phyloP scores from a whole-genome alignment of 1,140 invertebrate genomes.

The Pachyrhynchus sulphureomaculatus region DNA sequence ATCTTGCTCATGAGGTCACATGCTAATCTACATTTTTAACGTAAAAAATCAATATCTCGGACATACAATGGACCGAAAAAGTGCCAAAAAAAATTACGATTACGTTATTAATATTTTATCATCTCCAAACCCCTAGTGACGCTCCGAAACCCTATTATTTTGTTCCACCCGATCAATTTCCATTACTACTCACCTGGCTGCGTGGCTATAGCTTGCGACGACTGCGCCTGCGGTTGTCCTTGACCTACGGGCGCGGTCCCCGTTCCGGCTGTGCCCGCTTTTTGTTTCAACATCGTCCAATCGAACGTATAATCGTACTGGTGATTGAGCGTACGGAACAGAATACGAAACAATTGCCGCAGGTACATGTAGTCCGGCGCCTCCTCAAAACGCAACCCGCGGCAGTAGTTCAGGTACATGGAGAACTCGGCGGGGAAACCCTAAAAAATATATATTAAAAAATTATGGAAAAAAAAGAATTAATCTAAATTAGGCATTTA shows the following conservation, averaged over 20 bases:
- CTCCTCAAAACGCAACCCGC: constrained; percentile 87
- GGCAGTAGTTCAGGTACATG: constrained; percentile 93
- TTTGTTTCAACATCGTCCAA: constrained; percentile 99
- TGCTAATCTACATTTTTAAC: too few relatives aligned
- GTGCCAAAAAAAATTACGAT: too few relatives aligned
- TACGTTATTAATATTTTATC: too few relatives aligned
- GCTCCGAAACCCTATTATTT: too few relatives aligned
- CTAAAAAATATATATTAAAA: constrained; percentile 47
- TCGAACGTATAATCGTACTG: constrained; percentile 99
- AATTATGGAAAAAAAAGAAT: background rate
- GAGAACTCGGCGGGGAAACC: constrained; percentile 90
- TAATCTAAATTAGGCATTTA: too few relatives aligned
- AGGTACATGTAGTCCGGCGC: constrained; percentile 94
- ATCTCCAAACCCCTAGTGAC: too few relatives aligned
- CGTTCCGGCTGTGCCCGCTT: constrained; percentile 50
- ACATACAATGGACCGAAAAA: too few relatives aligned
- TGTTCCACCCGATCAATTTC: too few relatives aligned
- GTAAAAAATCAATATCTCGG: too few relatives aligned
- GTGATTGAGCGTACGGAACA: constrained; percentile 98
- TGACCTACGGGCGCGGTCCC: constrained; percentile 22
- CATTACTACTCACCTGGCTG: constrained; percentile 47
- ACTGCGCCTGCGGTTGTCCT: constrained; percentile 41
- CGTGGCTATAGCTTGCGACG: constrained; percentile 42
- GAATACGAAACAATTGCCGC: constrained; percentile 91
- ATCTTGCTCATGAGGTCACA: too few relatives aligned